Evolutionary conservation across 2,113 vertebrate genomes (phyloP), one percentile per base, ranked within the genome.

Genomic region (Prunella himalayana): DNA sequence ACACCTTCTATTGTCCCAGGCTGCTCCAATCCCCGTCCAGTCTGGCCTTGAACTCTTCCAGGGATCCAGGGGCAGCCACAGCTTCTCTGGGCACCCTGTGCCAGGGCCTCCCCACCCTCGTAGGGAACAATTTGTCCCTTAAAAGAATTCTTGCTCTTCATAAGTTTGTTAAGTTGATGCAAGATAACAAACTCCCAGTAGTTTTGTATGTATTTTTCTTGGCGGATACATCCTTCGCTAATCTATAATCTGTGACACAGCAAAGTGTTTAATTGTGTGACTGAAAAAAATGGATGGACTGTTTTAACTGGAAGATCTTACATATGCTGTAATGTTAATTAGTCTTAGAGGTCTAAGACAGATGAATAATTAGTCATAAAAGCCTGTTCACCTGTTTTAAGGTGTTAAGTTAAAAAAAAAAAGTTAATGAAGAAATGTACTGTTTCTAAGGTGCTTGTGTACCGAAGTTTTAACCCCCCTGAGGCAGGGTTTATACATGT

Each of bases 21-120:
- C 0, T 51, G 39, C 33, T 53, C 33, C 45, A 0, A 50, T 39
- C 59, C 23, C n/a, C 3, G 6, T 28, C 69, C 59, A 59, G 0
- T 51, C 51, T 59, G 71, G 16, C 17, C 63, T 69, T 15, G 39
- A 28, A 0, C 47, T 39, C 54, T 47, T 0, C 19, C 45, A 45
- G 45, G 45, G 73, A 45, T 45, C 11, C 64, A 69, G 64, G 33
- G n/a, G 13, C 63, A 86, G 63, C 72, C 72, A 7, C 72, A 86
- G 54, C 63, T 60, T 1, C 33, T 51, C 45, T 60, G 37, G 25
- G 17, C 11, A 51, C 5, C 57, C 45, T 68, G 82, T 45, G 28
- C 84, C 54, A 78, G 54, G 54, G 23, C 23, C 28, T 86, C 0
- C 6, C 18, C 30, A 47, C 54, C 39, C n/a, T 54, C 9, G 1